Conservation (phyloP, 2,888 invertebrate genomes). For the Chrysina gloriosa region DNA sequence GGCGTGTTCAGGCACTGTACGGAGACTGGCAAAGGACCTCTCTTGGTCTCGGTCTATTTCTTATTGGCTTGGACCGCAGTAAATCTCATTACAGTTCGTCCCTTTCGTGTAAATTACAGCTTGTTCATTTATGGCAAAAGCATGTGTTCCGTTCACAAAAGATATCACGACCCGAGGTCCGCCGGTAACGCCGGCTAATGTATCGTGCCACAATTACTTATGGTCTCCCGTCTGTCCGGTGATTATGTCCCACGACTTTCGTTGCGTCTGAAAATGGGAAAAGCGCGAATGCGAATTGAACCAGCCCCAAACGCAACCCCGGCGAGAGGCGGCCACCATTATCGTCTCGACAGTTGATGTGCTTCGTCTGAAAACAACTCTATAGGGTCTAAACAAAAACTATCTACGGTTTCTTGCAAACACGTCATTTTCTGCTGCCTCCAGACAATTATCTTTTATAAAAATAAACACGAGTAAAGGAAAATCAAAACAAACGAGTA, state of each 20-base stretch:
- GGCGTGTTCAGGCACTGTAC: conserved; percentile 44
- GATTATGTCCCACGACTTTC: conserved; percentile 35
- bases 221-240: conserved; percentile 27
- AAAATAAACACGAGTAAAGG: too few species aligned
- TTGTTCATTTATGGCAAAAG: conserved; percentile 57
- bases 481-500: too few species aligned
- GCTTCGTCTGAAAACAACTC: conserved; percentile 58
- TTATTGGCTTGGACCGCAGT: conserved; percentile 58
- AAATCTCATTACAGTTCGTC: conserved; percentile 60
- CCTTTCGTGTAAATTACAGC: conserved; percentile 59
- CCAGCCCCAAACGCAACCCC: conserved; percentile 51
- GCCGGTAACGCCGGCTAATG: conserved; percentile 40
- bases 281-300: conserved; percentile 47
- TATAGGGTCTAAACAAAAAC: conserved; percentile 63
- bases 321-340: conserved; percentile 58
- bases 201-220: conserved; percentile 45
- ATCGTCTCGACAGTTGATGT: conserved; percentile 58
- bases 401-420: too few species aligned
- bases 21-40: conserved; percentile 47
- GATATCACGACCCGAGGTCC: conserved; percentile 43
- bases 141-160: conserved; percentile 56
- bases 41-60: conserved; percentile 55
- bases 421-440: too few species aligned
- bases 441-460: too few species aligned
- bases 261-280: not conserved